These are phyloP conservation scores for Gerris buenoi DNA, from an alignment of 1,140 invertebrate genomes.

Conservation along the genomic window DNA sequence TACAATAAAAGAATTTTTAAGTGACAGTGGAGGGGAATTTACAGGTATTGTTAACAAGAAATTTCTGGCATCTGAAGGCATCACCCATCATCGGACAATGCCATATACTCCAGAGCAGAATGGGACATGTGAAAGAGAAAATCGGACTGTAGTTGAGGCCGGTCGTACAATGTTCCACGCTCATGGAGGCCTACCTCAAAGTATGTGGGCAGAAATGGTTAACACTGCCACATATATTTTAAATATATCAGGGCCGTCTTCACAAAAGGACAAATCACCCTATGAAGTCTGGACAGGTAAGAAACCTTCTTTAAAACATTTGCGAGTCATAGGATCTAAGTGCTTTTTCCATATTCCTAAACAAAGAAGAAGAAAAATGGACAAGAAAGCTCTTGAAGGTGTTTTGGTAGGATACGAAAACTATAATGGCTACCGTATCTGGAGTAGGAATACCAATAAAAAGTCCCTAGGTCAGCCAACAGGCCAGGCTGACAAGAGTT, in stretches of 20 bases:
- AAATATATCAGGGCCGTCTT: not conserved
- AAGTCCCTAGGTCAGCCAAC: too few species aligned
- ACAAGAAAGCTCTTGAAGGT: not conserved
- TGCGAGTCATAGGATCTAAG: not conserved
- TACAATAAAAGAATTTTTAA: conserved; percentile 23
- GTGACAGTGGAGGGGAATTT: conserved; percentile 24
- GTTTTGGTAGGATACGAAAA: too few species aligned
- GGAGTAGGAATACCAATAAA: too few species aligned
- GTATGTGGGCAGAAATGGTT: not conserved
- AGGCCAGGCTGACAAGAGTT: too few species aligned
- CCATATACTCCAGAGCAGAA: conserved; percentile 16
- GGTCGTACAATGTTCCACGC: not conserved
- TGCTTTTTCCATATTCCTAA: not conserved
- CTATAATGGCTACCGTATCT: too few species aligned
- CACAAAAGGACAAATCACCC: not conserved
- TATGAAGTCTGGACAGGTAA: not conserved
- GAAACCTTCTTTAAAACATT: not conserved
- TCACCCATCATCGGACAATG: conserved; percentile 13
- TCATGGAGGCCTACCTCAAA: too few species aligned
- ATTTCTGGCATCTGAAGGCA: conserved; percentile 16
- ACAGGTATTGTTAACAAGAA: conserved; percentile 22
- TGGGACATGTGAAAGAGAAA: not conserved
- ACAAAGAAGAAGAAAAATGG: not conserved
- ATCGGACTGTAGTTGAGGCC: not conserved
- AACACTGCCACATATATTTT: not conserved